These are phyloP conservation scores for Otus scops DNA, from an alignment of 2,797 vertebrate species.

Conservation along the genomic window DNA sequence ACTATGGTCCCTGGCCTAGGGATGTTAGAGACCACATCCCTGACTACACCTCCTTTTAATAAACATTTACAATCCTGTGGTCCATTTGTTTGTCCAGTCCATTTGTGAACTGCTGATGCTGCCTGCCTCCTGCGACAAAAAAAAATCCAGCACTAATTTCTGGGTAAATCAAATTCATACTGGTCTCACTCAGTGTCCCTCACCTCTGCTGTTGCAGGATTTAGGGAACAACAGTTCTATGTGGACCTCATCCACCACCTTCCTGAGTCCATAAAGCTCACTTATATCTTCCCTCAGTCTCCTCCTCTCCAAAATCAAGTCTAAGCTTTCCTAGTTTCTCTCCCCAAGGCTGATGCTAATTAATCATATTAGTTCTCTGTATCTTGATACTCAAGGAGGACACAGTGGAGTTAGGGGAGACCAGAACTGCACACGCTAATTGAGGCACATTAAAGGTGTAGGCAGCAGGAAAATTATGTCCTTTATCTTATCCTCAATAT, in stretches of 20 bases:
- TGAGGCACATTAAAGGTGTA: background rate
- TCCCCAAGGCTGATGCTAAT: background rate
- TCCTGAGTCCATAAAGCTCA: background rate
- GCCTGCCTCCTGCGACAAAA: background rate
- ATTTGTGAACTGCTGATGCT: background rate
- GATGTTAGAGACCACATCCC: background rate
- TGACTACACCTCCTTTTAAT: background rate
- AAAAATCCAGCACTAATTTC: background rate
- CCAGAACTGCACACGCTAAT: background rate
- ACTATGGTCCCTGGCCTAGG: background rate
- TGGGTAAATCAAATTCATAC: background rate
- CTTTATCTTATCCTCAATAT: background rate
- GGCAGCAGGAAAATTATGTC: background rate
- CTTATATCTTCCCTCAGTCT: background rate
- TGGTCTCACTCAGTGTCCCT: background rate
- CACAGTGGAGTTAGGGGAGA: background rate
- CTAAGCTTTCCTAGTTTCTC: background rate
- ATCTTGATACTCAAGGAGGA: background rate
- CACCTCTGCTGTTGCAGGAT: background rate
- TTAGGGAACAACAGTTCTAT: background rate
- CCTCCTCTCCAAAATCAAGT: background rate
- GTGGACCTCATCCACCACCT: background rate
- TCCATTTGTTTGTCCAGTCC: background rate
- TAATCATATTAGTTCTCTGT: background rate
- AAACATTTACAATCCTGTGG: background rate